These are phyloP conservation scores for Drosophila gunungcola DNA, from an alignment of 1,140 invertebrate genomes.

Conservation along the genomic window DNA sequence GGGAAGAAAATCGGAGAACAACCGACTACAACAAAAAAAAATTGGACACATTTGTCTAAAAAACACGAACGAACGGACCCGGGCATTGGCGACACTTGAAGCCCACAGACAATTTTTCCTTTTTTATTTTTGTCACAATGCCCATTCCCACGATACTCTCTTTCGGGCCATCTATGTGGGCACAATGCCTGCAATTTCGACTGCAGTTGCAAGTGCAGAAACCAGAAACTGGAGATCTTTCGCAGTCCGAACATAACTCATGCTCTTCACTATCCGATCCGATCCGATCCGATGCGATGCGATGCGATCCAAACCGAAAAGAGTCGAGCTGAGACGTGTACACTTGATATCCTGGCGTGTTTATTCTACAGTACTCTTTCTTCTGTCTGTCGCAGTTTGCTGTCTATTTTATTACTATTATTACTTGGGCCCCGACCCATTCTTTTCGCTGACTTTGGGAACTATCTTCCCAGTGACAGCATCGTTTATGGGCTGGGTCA, in stretches of 20 bases:
- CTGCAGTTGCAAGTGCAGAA: conserved; percentile 71
- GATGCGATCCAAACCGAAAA: conserved; percentile 15
- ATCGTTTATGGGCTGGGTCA: conserved; percentile 68
- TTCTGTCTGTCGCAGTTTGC: conserved; percentile 30
- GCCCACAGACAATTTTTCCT: conserved; percentile 59
- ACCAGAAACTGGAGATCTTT: conserved; percentile 71
- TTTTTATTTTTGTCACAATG: conserved; percentile 64
- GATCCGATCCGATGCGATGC: conserved; percentile 8
- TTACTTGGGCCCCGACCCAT: conserved; percentile 44
- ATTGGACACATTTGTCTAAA: conserved; percentile 76
- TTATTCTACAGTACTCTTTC: conserved; percentile 81
- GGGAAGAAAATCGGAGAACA: conserved; percentile 37
- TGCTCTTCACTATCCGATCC: conserved; percentile 44
- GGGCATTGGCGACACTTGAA: conserved; percentile 74
- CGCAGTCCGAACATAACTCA: conserved; percentile 66
- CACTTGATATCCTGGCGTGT: conserved; percentile 84
- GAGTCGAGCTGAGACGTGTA: conserved; percentile 53
- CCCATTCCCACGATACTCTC: conserved; percentile 81
- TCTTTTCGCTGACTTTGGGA: conserved; percentile 72
- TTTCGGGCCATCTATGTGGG: conserved; percentile 56
- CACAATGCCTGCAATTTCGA: conserved; percentile 50
- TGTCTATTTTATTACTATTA: conserved; percentile 73
- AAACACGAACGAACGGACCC: conserved; percentile 42
- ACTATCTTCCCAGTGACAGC: conserved; percentile 74
- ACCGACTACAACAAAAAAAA: conserved; percentile 45